phyloP scores from a whole-genome alignment of 2,797 vertebrate genomes.

The Myiotriccus ornatus region DNA sequence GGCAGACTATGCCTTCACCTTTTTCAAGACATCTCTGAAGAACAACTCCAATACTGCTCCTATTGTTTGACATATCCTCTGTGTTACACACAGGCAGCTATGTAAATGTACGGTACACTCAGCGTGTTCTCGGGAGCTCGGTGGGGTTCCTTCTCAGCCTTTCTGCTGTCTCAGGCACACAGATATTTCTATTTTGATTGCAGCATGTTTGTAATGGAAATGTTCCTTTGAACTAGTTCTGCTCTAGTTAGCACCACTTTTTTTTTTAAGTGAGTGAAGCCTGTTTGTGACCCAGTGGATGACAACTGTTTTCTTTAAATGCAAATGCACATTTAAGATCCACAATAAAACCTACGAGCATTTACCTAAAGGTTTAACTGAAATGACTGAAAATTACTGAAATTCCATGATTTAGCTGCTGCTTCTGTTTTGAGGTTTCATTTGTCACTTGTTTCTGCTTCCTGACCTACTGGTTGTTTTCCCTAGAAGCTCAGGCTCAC shows the following conservation, averaged over 20 bases:
- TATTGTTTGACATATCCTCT: neutral
- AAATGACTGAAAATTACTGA: neutral
- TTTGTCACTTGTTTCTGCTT: neutral
- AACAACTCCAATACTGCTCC: neutral
- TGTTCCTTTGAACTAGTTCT: neutral
- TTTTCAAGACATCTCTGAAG: neutral
- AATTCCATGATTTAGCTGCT: neutral
- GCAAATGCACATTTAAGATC: neutral
- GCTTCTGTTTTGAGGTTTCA: neutral
- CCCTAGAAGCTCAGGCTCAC: neutral
- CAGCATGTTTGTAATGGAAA: neutral
- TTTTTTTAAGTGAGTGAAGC: neutral
- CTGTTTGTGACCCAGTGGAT: neutral
- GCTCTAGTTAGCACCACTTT: neutral
- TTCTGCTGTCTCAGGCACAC: neutral
- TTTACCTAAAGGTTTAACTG: neutral
- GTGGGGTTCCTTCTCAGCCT: neutral
- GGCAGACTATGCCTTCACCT: neutral
- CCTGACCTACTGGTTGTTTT: neutral
- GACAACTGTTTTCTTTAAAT: neutral
- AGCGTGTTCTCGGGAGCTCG: rapidly evolving
- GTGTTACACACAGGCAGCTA: neutral
- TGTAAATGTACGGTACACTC: neutral
- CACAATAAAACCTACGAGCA: neutral
- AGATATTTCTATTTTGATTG: neutral